Base-by-base conservation (phyloP, 2,888 invertebrate genomes). In the Axea sp. region DNA sequence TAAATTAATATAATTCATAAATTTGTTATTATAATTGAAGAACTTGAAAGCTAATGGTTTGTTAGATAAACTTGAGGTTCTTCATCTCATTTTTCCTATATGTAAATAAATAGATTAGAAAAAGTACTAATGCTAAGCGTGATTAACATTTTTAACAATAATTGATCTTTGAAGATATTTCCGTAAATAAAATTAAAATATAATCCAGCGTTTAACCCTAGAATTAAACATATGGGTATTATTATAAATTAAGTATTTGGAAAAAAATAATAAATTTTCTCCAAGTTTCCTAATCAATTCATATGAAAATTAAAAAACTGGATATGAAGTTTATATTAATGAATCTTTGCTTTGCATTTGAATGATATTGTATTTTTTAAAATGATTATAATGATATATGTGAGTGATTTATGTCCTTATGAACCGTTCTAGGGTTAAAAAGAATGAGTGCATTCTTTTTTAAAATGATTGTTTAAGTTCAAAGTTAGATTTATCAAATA, bases 21-120 rank as follows among this genome's bases (percentile, higher is more conserved):
- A n/a, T n/a, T n/a, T n/a, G n/a, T n/a, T 64, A 51, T 41, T 51
- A 26, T 51, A 51, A 35, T 47, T 39, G 41, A 51, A 39, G 22
- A 51, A 51, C 64, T 53, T 41, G 12, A 11, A 39, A 9, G 3
- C 3, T 6, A n/a, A 33, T 1, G 43, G 19, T 51, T 51, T 11
- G 19, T 3, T 33, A 8, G n/a, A n/a, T 28, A 15, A 55, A 24
- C 26, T 33, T 33, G 12, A 24, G 37, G 33, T 35, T 33, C 51
- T 41, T 41, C 15, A 41, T 64, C 51, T 64, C 41, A 62, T 62
- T 64, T 53, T 64, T 64, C 53, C 53, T 64, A 33, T 64, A 53
- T 64, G 64, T 64, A 62, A 62, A 62, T 62, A 62, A 37, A 31
- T 31, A 39, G 26, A 62, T 51, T 51, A 37, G 24, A 51, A 12